Conservation (phyloP, 1,140 invertebrate species). For the Triops cancriformis region DNA sequence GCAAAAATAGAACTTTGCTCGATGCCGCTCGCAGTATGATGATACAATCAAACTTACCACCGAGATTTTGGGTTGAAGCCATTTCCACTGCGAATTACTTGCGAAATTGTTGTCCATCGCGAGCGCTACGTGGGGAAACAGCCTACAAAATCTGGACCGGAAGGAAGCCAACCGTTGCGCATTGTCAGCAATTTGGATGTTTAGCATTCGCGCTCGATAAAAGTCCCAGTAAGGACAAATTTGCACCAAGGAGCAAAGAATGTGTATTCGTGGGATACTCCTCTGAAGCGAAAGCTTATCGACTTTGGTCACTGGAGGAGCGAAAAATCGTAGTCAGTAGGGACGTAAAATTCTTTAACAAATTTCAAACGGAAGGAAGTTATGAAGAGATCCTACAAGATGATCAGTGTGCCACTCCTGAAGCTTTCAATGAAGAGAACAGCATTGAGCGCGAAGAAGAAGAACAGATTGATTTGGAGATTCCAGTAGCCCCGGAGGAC, state of each 20-base stretch:
- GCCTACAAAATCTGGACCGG: too few species aligned
- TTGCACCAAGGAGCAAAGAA: neutral
- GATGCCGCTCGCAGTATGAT: too few species aligned
- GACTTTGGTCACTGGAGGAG: neutral
- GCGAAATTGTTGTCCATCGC: too few species aligned
- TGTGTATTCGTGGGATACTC: constrained; percentile 32
- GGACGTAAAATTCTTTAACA: neutral
- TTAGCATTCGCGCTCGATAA: neutral
- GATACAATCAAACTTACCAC: too few species aligned
- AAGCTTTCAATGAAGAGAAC: neutral
- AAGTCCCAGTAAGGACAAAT: neutral
- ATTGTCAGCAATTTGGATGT: neutral
- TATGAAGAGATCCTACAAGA: too few species aligned
- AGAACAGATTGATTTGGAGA: neutral
- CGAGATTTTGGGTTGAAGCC: too few species aligned
- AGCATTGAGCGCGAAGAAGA: neutral
- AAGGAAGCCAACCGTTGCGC: neutral
- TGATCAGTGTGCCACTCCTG: neutral
- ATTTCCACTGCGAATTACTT: too few species aligned
- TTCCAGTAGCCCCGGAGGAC: neutral
- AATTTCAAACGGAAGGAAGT: neutral
- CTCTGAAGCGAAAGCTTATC: constrained; percentile 19
- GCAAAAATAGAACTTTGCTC: too few species aligned
- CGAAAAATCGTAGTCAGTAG: neutral
- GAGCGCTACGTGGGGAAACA: too few species aligned